A percentile compares a stretch with the other conserved stretches of the same genome.
Conservation (phyloP, 1,140 invertebrate species). For the Drosophila watanabei region DNA sequence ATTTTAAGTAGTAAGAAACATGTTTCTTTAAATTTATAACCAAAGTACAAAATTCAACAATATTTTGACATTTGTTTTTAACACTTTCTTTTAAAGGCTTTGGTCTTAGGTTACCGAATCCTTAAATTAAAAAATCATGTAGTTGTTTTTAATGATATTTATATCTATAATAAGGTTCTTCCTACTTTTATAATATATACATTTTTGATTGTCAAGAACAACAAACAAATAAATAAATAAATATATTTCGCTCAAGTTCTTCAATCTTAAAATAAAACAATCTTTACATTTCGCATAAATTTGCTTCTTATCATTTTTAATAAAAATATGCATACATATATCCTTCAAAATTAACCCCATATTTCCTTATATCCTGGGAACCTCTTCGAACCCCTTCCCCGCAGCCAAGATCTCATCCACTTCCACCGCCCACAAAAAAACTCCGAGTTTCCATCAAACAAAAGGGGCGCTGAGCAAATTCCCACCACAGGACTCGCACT, state of each 20-base stretch:
- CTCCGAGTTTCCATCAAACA: conserved; percentile 24
- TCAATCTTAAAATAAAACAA: not conserved
- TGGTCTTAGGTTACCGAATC: not conserved
- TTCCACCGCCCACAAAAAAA: conserved; percentile 12
- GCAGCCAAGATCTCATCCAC: not conserved
- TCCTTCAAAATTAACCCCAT: not conserved
- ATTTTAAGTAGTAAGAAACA: too few relatives aligned
- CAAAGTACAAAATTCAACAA: too few relatives aligned
- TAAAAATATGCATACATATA: not conserved
- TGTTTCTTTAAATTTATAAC: too few relatives aligned
- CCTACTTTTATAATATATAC: not conserved
- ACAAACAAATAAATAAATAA: too few relatives aligned
- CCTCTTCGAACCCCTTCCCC: not conserved
- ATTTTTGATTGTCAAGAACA: too few relatives aligned
- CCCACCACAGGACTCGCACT: conserved; percentile 62
- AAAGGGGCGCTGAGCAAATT: conserved; percentile 49
- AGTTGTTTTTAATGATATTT: not conserved
- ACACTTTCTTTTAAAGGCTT: not conserved
- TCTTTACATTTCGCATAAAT: not conserved
- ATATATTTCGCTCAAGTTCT: too few relatives aligned
- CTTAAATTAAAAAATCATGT: not conserved
- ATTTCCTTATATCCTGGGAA: not conserved
- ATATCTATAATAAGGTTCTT: not conserved
- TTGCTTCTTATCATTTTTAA: not conserved
- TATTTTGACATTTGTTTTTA: not conserved